phyloP scores from a whole-genome alignment of 2,888 invertebrate species.

The Camponotus fellah region DNA sequence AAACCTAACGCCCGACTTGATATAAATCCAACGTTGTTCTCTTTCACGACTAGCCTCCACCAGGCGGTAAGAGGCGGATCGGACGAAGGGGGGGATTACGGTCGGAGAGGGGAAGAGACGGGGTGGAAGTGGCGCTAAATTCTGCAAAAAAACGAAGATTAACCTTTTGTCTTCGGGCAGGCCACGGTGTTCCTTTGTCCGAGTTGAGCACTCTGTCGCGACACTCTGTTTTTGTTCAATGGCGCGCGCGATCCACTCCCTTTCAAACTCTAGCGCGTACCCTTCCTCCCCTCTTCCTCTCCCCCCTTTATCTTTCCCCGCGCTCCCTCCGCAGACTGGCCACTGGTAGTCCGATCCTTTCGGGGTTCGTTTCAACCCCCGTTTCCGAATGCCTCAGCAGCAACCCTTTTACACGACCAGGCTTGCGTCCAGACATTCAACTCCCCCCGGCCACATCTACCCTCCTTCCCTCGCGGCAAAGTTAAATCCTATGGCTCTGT shows the following conservation, averaged over 20 bases:
- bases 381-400: constrained; percentile 53
- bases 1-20: constrained; percentile 39
- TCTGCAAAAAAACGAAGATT: constrained; percentile 81
- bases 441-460: constrained; percentile 12
- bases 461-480: constrained; percentile 61
- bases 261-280: constrained; percentile 34
- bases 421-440: constrained; percentile 51
- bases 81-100: constrained; percentile 1
- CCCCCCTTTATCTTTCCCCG: constrained; percentile 29
- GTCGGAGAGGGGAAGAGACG: background rate
- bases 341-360: constrained; percentile 64
- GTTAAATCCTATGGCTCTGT: constrained; percentile 78
- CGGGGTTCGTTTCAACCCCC: constrained; percentile 54
- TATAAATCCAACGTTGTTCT: constrained; percentile 67
- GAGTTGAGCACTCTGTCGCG: constrained; percentile 83
- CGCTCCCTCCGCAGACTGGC: constrained; percentile 52
- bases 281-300: constrained; percentile 44
- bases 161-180: constrained; percentile 83
- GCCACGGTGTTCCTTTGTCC: constrained; percentile 82
- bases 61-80: constrained; percentile 22
- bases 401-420: constrained; percentile 53
- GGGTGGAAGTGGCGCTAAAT: constrained; percentile 75
- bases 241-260: constrained; percentile 57
- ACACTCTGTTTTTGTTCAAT: constrained; percentile 84
- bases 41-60: constrained; percentile 35